Evolutionary conservation across 2,797 vertebrate species (phyloP).

Genomic region (Leucoraja ocellata): DNA sequence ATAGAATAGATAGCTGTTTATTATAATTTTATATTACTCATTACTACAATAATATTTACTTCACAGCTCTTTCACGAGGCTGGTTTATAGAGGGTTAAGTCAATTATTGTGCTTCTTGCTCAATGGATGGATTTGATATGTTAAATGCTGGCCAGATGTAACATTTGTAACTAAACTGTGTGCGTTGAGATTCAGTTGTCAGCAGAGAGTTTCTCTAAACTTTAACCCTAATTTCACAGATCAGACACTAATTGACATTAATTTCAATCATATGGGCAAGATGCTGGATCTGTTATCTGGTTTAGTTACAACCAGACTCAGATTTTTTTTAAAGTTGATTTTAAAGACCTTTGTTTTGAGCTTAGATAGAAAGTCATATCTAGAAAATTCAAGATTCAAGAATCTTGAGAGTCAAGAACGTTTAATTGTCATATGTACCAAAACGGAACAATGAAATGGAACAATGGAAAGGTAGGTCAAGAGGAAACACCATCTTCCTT

Average conservation of each 20-base stretch:
- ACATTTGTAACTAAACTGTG: not conserved
- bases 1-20: not conserved
- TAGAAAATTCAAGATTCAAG: not conserved
- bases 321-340: no score
- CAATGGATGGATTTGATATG: not conserved
- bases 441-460: no score
- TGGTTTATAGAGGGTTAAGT: not conserved
- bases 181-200: not conserved
- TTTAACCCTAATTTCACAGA: not conserved
- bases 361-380: not conserved
- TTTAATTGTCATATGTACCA: no score
- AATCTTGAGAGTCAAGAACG: no score
- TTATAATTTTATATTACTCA: not conserved
- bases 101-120: not conserved
- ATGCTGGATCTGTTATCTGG: not conserved
- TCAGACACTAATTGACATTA: not conserved
- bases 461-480: not conserved
- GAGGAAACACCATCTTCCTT: not conserved
- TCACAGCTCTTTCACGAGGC: not conserved
- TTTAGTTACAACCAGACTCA: not conserved
- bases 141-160: not conserved
- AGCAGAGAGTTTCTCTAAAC: not conserved
- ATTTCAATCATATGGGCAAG: not conserved
- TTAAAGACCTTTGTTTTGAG: not conserved
- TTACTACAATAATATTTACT: not conserved